These are phyloP conservation scores for Columba guinea DNA, from an alignment of 2,797 vertebrate genomes.

Conservation along the genomic window DNA sequence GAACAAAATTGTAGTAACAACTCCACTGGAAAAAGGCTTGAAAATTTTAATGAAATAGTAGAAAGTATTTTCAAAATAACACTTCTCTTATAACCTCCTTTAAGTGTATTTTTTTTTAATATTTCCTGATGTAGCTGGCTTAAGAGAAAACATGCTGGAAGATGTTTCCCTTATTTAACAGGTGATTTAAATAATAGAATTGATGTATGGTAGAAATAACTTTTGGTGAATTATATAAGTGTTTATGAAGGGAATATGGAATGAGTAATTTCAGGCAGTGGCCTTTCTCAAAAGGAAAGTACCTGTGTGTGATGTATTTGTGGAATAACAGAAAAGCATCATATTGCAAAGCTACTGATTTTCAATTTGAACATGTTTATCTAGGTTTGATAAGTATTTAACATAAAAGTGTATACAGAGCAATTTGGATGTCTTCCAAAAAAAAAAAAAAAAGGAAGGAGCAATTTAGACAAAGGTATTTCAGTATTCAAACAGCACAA, in stretches of 20 bases:
- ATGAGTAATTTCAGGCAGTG: not conserved
- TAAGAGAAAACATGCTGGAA: not conserved
- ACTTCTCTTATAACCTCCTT: not conserved
- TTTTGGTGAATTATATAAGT: not conserved
- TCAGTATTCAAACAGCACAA: not conserved
- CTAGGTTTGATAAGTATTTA: not conserved
- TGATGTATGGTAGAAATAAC: not conserved
- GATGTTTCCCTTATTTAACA: not conserved
- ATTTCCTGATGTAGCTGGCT: not conserved
- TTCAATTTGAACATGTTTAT: not conserved
- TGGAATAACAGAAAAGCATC: not conserved
- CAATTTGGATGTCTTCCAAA: not conserved
- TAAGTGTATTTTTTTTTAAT: not conserved
- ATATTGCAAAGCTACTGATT: not conserved
- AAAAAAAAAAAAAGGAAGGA: not conserved
- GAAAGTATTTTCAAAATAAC: not conserved
- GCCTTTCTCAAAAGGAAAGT: not conserved
- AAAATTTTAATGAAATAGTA: not conserved
- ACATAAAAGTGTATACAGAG: not conserved
- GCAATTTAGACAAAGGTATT: not conserved
- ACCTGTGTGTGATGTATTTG: not conserved
- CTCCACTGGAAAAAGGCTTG: not conserved
- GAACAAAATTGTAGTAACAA: not conserved
- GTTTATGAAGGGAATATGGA: not conserved
- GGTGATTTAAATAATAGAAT: not conserved